phyloP scores from a whole-genome alignment of 2,797 vertebrate species.

The Cossypha dichroa region DNA sequence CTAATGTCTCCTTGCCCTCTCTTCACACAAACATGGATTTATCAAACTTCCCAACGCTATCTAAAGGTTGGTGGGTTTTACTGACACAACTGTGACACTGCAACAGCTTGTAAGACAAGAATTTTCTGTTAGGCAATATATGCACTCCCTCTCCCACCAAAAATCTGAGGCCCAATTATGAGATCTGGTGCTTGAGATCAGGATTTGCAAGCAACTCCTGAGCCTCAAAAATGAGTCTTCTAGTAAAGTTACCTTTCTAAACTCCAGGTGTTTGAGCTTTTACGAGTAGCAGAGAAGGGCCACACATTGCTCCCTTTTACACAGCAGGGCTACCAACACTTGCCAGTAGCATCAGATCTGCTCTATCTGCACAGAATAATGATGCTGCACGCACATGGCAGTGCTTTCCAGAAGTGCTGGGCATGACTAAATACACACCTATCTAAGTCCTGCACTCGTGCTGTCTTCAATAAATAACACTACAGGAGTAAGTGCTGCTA shows the following conservation, averaged over 20 bases:
- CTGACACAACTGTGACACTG: background rate
- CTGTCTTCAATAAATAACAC: background rate
- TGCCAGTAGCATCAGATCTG: rapidly evolving
- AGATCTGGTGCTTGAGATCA: background rate
- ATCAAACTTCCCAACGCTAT: background rate
- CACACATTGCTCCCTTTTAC: background rate
- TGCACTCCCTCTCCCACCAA: background rate
- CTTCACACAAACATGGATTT: background rate
- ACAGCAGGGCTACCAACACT: background rate
- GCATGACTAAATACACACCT: background rate
- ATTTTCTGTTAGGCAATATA: background rate
- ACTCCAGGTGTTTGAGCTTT: background rate
- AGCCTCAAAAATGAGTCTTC: background rate
- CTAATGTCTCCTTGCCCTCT: background rate
- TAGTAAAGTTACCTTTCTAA: background rate
- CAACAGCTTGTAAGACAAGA: background rate
- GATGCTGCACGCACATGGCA: rapidly evolving
- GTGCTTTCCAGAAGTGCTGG: background rate
- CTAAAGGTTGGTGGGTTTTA: background rate
- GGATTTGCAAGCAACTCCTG: background rate
- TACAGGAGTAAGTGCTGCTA: background rate
- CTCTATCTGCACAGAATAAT: background rate
- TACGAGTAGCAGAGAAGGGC: background rate
- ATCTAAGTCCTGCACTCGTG: background rate
- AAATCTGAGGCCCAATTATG: background rate